Evolutionary conservation across 2,888 invertebrate species (phyloP), one percentile per base, ranked within the genome.

Genomic region (Nebria brevicollis): DNA sequence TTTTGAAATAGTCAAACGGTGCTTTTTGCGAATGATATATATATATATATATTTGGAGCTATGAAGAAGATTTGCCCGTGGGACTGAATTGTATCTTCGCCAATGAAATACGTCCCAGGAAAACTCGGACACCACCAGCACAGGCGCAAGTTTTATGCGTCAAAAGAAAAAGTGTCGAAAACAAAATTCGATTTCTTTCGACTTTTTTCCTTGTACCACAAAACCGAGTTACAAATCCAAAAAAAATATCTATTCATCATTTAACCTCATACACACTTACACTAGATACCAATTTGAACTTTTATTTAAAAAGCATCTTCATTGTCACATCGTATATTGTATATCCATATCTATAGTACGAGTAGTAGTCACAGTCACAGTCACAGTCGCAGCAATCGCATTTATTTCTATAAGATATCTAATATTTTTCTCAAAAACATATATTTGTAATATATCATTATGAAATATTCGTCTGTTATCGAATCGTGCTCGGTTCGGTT

Each of bases 1-100:
- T 80, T 80, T 80, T 80, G 80, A 80, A 70, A 80, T 75, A 75
- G 75, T 80, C 80, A 75, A 80, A 75, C 75, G 80, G 75, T 68
- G 74, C 66, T 75, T 75, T 75, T 70, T 80, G 5, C 70, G 75
- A 80, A 80, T 80, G 80, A 80, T 80, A 80, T 80, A 80, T 80
- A 20, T 20, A 20, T 20, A 20, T 20, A 20, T 20, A 20, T 20
- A 20, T 20, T 20, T 20, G 20, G 20, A 80, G 80, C 75, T 75
- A 65, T 64, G 80, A 41, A 75, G 75, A 75, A 80, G 75, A 80
- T 80, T 80, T 80, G 70, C 80, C 74, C 75, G 68, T 75, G 80
- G 80, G 80, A 80, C 70, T 15, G 70, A 70, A 70, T 70, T 70
- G 34, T 34, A 70, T 70, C 70, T 70, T 26, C 70, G 26, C 70